Percentiles rank a stretch among this genome's conserved stretches.
phyloP scores from a whole-genome alignment of 2,113 vertebrate genomes.

The Caranx ignobilis region DNA sequence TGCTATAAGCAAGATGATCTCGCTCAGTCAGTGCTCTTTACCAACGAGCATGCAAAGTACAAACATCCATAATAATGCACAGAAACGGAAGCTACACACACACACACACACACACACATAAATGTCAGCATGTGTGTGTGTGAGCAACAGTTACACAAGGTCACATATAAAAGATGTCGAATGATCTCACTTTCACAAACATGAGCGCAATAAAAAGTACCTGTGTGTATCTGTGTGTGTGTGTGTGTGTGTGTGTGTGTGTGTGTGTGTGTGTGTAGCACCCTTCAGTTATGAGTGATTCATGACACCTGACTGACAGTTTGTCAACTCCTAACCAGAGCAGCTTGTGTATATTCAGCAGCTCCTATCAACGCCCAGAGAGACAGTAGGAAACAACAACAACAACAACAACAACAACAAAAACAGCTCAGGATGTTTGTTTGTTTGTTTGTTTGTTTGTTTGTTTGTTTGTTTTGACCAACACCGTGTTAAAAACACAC shows the following conservation, averaged over 20 bases:
- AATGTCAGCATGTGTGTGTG: slow-evolving; percentile 18
- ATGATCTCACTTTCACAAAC: slow-evolving; percentile 39
- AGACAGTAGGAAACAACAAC: too few species aligned
- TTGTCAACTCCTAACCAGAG: slow-evolving; percentile 46
- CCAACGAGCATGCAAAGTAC: slow-evolving; percentile 54
- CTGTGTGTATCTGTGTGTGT: slow-evolving; percentile 2
- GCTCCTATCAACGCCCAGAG: slow-evolving; percentile 27
- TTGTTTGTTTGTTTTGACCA: too few species aligned
- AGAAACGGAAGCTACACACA: slow-evolving; percentile 33
- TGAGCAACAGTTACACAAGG: slow-evolving; percentile 28
- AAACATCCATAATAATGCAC: slow-evolving; percentile 57
- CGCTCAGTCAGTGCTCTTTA: slow-evolving; percentile 54
- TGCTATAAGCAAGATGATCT: slow-evolving; percentile 65
- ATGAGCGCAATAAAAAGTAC: slow-evolving; percentile 21
- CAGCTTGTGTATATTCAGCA: slow-evolving; percentile 19
- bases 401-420: too few species aligned
- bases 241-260: not conserved
- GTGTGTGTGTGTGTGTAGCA: not conserved
- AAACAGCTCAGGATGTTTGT: slow-evolving; percentile 39
- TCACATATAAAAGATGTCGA: slow-evolving; percentile 47
- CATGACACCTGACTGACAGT: slow-evolving; percentile 37
- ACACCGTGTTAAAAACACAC: not conserved
- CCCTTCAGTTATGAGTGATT: slow-evolving; percentile 35
- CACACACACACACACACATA: slow-evolving; percentile 39
- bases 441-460: too few species aligned